These are phyloP conservation scores for Aphodius granarius DNA, from an alignment of 2,888 invertebrate genomes.

Conservation along the genomic window DNA sequence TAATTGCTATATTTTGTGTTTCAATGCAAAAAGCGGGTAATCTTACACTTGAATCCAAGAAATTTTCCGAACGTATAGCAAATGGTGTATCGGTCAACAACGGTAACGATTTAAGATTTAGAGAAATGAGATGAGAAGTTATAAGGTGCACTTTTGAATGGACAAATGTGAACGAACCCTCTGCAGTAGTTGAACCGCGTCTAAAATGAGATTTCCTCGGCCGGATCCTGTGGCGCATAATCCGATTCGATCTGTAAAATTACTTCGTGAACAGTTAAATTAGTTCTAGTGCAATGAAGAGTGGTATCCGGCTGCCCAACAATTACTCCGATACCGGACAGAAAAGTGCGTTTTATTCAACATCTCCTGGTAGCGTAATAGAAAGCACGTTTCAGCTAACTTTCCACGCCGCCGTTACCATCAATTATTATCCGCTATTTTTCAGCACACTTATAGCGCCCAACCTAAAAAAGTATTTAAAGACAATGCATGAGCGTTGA, in stretches of 20 bases:
- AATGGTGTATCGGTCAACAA: no score
- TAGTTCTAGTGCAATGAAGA: conserved; percentile 13
- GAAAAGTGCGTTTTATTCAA: conserved; percentile 19
- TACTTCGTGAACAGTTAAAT: conserved; percentile 17
- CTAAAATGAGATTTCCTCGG: neutral
- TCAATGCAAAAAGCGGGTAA: no score
- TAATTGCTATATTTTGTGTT: no score
- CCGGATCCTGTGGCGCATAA: neutral
- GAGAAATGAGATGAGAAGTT: no score
- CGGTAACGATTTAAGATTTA: no score
- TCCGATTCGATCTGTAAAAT: conserved; percentile 1
- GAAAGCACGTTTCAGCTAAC: conserved; percentile 31
- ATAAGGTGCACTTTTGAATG: neutral
- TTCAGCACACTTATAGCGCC: conserved; percentile 28
- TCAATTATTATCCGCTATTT: conserved; percentile 29
- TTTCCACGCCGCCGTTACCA: conserved; percentile 31
- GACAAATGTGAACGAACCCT: neutral
- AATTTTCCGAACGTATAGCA: no score
- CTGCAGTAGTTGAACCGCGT: neutral
- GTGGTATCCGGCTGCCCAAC: conserved; percentile 13
- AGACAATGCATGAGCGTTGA: neutral
- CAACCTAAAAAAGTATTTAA: neutral
- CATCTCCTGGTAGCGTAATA: conserved; percentile 19
- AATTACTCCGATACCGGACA: conserved; percentile 23
- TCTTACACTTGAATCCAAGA: no score